Evolutionary conservation across 2,113 vertebrate species (phyloP).

Genomic region (Amphilophus citrinellus): DNA sequence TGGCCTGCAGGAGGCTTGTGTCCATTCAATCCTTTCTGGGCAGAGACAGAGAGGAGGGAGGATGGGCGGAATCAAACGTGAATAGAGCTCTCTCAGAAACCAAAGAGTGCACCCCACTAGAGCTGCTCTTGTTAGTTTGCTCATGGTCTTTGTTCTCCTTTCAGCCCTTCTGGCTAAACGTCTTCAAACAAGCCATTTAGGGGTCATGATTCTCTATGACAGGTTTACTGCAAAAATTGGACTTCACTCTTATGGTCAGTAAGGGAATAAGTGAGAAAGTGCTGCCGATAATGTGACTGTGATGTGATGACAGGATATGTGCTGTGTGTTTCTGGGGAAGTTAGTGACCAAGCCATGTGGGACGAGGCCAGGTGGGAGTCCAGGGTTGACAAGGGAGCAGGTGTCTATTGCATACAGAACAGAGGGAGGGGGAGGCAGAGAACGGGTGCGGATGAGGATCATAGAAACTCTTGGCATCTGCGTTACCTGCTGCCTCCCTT

Average conservation of each 20-base stretch:
- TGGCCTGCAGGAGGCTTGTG: constrained; percentile 75
- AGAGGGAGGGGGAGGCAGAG: constrained; percentile 15
- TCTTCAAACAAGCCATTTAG: constrained; percentile 70
- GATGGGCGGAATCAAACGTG: constrained; percentile 40
- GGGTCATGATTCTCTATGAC: constrained; percentile 56
- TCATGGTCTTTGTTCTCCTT: constrained; percentile 70
- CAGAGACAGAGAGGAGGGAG: constrained; percentile 44
- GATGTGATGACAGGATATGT: constrained; percentile 24
- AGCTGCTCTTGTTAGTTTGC: constrained; percentile 73
- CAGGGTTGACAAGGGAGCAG: constrained; percentile 69
- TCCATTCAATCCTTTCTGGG: constrained; percentile 73
- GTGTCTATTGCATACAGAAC: constrained; percentile 68
- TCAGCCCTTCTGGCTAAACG: constrained; percentile 63
- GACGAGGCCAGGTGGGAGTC: constrained; percentile 59
- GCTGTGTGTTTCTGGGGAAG: constrained; percentile 1
- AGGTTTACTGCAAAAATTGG: constrained; percentile 39
- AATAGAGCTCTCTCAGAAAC: constrained; percentile 67
- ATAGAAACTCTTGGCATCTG: constrained; percentile 68
- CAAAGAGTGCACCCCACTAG: constrained; percentile 59
- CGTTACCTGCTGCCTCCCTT: constrained; percentile 71
- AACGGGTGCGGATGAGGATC: constrained; percentile 14
- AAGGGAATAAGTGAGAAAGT: constrained; percentile 28
- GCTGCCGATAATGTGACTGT: neutral
- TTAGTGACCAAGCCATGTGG: constrained; percentile 55
- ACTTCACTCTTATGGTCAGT: constrained; percentile 21